Base-by-base conservation (phyloP, 2,888 invertebrate species). In the Polydrusus pterygomalis region DNA sequence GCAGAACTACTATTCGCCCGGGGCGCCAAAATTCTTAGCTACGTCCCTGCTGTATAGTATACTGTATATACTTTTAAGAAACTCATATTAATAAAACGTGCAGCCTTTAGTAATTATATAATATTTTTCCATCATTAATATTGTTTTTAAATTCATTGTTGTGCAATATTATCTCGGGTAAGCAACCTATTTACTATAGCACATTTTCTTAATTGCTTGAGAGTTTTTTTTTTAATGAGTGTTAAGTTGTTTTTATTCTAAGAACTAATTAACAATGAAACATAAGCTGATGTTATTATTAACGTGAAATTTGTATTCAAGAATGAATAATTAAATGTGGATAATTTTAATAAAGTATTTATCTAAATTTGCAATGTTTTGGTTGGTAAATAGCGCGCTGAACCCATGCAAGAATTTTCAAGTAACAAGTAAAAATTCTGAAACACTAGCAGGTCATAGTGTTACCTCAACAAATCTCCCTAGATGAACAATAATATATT, bases 111-210 rank as follows among this genome's bases (percentile, higher is more conserved):
- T 30, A 30, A 54, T 60, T 38, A 60, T 60, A 15, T 38, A 11
- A 0, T 3, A 60, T 34, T 38, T 34, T 60, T 60, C 11, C 56
- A 38, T 15, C 34, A 58, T 58, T 17, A 38, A 40, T 38, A 60
- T 60, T 60, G 58, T 60, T 60, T 38, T 38, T 18, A 60, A 30
- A 30, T 7, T 34, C 18, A 9, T 25, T 64, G 34, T 64, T 64
- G 47, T 64, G 64, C 64, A 64, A 64, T 49, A 34, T 30, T 17
- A 49, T 34, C 17, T 49, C 34, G 17, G 64, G 30, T 64, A 64
- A 49, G 47, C 30, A 64, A 64, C 64, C 47, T 49, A 34, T 30
- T 64, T 49, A 47, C 45, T 15, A 47, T 15, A 47, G 49, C 64
- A 30, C 17, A 30, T 49, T 49, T 63, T 38, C 15, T 17, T 64